phyloP scores from a whole-genome alignment of 2,888 invertebrate genomes.

The Diloba caeruleocephala region DNA sequence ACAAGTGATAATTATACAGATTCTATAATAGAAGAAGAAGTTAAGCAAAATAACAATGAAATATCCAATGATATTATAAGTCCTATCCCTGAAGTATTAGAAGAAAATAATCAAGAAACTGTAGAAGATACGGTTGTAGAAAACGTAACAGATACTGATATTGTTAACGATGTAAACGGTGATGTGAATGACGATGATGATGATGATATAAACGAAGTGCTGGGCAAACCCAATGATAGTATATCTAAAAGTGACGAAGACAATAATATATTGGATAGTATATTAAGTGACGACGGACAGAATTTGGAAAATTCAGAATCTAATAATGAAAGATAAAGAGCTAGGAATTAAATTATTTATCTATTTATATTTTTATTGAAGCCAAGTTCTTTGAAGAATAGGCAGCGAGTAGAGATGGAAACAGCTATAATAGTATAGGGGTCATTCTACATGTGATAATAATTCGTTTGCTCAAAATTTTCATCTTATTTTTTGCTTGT shows the following conservation, averaged over 20 bases:
- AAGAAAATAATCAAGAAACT: slow-evolving; percentile 18
- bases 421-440: slow-evolving; percentile 28
- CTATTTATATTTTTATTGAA: slow-evolving; percentile 17
- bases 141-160: slow-evolving; percentile 2
- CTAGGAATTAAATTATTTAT: background rate
- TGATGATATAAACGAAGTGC: slow-evolving; percentile 48
- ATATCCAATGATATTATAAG: slow-evolving; percentile 23
- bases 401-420: slow-evolving; percentile 24
- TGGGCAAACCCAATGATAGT: slow-evolving; percentile 49
- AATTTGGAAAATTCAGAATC: slow-evolving; percentile 54
- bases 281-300: slow-evolving; percentile 62
- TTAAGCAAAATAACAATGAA: slow-evolving; percentile 34
- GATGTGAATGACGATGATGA: slow-evolving; percentile 56
- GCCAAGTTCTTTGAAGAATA: slow-evolving; percentile 16
- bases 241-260: slow-evolving; percentile 59
- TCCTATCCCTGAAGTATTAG: slow-evolving; percentile 21
- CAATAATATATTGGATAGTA: slow-evolving; percentile 62
- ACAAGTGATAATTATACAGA: background rate
- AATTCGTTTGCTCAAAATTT: slow-evolving; percentile 21
- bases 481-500: slow-evolving; percentile 11
- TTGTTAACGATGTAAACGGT: slow-evolving; percentile 19
- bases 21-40: slow-evolving; percentile 5
- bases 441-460: slow-evolving; percentile 37
- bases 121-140: slow-evolving; percentile 21
- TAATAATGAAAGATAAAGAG: slow-evolving; percentile 58